Evolutionary conservation across 2,113 vertebrate genomes (phyloP), one percentile per base, ranked within the genome.

Genomic region (Gallinago jamesoni): DNA sequence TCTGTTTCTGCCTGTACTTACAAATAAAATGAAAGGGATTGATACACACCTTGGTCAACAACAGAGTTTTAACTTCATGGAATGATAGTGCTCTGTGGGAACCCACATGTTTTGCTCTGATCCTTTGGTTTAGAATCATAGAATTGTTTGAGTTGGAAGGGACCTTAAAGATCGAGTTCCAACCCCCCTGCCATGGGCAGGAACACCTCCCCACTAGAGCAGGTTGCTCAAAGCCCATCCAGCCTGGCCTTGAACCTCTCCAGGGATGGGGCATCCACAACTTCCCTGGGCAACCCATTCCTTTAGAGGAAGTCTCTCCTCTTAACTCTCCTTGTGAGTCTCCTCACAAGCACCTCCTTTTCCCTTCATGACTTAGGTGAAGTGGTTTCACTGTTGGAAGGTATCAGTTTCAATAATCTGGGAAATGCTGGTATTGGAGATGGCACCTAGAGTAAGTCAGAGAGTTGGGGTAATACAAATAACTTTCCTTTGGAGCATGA

Each of bases 291-390:
- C 35, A 37, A 37, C 35, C 35, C 35, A 37, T 37, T 37, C 35
- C 35, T 7, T 64, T 39, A 30, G 63, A 53, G 28, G 10, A 9
- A 1, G 0, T 80, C 16, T 91, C 6, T n/a, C 30, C 30, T n/a
- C 18, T 43, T 74, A 20, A 18, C 15, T 73, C 6, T 53, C 4
- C 15, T 70, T 0, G 0, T 23, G 31, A 28, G 9, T 56, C 27
- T 33, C 28, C 41, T 77, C 37, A 7, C 4, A 2, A 41, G 28
- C 6, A 8, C 2, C 3, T 66, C 15, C 20, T 55, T 78, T 59
- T 68, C 28, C 14, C 23, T 68, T 78, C 5, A 2, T 13, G 12
- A 13, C 27, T 68, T 43, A 64, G 12, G 4, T 56, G 53, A 52
- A 30, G 23, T 52, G 12, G 12, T 43, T 75, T 59, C 8, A 8